A percentile compares a stretch with the other conserved stretches of the same genome.
phyloP scores from a whole-genome alignment of 2,888 invertebrate species.

The Seira ritae region DNA sequence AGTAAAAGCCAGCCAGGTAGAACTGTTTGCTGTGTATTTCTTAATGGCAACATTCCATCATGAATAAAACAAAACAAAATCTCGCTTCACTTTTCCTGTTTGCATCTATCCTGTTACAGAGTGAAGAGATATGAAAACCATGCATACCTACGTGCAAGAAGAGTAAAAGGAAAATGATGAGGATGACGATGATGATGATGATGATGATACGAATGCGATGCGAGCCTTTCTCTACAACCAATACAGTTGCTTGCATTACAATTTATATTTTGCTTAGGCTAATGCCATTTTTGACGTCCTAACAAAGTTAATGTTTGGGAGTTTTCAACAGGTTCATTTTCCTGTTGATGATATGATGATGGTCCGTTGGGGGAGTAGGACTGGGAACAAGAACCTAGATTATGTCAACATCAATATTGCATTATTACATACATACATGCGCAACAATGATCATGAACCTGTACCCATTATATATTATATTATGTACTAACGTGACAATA shows the following conservation, averaged over 20 bases:
- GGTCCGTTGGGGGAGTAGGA: no score
- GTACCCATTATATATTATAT: conserved; percentile 11
- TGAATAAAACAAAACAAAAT: conserved; percentile 26
- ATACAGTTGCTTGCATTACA: conserved; percentile 64
- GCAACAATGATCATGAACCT: conserved; percentile 47
- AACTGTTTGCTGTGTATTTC: no score
- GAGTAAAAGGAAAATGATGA: conserved; percentile 5
- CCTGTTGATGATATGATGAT: no score
- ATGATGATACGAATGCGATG: neutral
- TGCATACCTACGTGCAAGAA: neutral
- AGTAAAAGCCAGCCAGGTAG: no score
- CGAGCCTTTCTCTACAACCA: conserved; percentile 50
- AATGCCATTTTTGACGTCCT: no score
- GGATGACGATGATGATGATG: neutral
- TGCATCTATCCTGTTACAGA: conserved; percentile 60
- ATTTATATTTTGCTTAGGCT: conserved; percentile 7
- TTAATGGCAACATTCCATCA: neutral
- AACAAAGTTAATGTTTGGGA: no score
- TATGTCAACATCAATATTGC: neutral
- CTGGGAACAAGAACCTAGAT: neutral
- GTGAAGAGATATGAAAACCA: neutral
- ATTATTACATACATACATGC: neutral
- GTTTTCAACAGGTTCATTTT: no score
- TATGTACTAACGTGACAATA: no score
- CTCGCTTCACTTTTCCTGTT: conserved; percentile 51